Evolutionary conservation across 1,140 invertebrate genomes (phyloP), one percentile per base, ranked within the genome.

Genomic region (Drosophila bifasciata): DNA sequence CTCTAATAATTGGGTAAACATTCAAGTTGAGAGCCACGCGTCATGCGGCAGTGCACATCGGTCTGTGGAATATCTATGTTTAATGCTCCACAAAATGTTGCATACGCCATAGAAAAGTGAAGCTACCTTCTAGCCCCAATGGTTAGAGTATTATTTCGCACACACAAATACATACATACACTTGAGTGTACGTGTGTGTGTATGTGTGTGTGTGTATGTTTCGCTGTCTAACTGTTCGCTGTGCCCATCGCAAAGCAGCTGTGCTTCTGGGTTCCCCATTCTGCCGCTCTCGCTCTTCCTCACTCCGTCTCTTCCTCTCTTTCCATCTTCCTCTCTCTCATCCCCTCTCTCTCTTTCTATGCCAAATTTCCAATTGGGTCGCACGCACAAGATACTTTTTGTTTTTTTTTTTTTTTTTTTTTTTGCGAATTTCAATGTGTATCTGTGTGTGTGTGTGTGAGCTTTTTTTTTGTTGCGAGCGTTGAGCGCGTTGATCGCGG

Each of bases 351-450:
- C 32, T 21, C 23, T 56, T 28, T 58, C 52, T 75, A 76, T 85
- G 80, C 73, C 80, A 77, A 76, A 80, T 80, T 77, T 80, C 73
- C 79, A 84, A 84, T 85, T 84, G 79, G 79, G 79, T 85, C 80
- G 79, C 79, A 81, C 79, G 79, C 79, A 81, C 66, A 77, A 52
- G 49, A 40, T 57, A 71, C 81, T 80, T 77, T 56, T 21, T 21
- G 0, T 21, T 21, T 21, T 4, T 21, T 21, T 21, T 3, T 21
- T 21, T 21, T 4, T 21, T 62, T 68, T 72, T 62, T 76, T 81
- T 25, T 56, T 68, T 79, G 75, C 67, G 55, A 75, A 76, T 81
- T 79, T 70, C 44, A 53, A 25, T 49, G 40, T 53, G 17, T 78
- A 60, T 79, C 53, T 53, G 25, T 51, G 7, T 25, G 16, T 60